Percentiles rank a stretch among this genome's conserved stretches.
These are phyloP conservation scores for Hystrix cristata DNA, from an alignment of 2,113 vertebrate species.

Conservation along the genomic window DNA sequence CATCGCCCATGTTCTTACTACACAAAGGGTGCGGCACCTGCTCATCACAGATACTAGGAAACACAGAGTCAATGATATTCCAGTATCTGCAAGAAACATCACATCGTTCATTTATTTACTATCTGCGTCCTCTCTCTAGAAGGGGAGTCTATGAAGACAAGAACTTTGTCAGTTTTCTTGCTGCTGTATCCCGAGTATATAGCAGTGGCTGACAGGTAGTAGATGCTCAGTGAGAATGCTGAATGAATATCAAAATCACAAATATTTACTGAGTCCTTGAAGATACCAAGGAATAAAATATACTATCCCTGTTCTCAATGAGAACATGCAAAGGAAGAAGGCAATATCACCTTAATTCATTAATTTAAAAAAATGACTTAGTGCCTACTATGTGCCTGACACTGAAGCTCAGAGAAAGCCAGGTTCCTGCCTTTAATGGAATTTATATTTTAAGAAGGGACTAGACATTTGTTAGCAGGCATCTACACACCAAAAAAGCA, in stretches of 20 bases:
- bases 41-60: background rate
- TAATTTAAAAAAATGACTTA: background rate
- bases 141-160: background rate
- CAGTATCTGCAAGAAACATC: background rate
- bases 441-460: slow-evolving; percentile 14
- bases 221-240: background rate
- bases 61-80: background rate
- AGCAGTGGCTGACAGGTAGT: background rate
- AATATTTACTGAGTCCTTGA: slow-evolving; percentile 12
- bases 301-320: background rate
- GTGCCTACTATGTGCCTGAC: background rate
- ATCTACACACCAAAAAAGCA: background rate
- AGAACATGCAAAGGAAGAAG: background rate
- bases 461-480: background rate
- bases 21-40: background rate
- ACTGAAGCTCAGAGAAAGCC: background rate
- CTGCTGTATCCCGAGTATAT: background rate
- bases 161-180: background rate
- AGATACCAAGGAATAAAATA: background rate
- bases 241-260: background rate
- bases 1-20: background rate
- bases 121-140: background rate
- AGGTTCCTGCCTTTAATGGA: background rate
- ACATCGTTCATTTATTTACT: background rate
- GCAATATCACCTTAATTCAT: background rate